Conservation (phyloP, 2,797 vertebrate species). For the Centroberyx gerrardi region DNA sequence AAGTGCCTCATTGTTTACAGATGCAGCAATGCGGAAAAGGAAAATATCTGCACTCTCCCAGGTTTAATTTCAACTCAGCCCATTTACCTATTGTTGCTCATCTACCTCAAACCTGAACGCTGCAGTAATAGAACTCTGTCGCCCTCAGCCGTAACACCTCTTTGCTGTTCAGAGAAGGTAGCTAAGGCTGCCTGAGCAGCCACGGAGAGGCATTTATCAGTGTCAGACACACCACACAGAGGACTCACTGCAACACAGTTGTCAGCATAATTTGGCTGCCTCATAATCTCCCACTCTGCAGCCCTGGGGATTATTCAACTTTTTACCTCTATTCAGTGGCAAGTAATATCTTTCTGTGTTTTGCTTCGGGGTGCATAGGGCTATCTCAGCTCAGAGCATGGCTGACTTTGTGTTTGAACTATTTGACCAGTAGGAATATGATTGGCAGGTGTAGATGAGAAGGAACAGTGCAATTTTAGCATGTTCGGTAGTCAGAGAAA, state of each 20-base stretch:
- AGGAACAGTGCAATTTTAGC: conserved; percentile 23
- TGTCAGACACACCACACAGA: conserved; percentile 69
- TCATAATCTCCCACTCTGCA: conserved; percentile 77
- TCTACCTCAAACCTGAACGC: conserved; percentile 55
- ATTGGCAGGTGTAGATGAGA: conserved; percentile 50
- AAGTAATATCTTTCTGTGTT: conserved; percentile 71
- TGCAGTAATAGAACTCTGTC: conserved; percentile 58
- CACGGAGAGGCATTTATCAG: conserved; percentile 77
- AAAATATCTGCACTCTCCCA: conserved; percentile 61
- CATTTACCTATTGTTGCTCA: conserved; percentile 69
- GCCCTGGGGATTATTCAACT: conserved; percentile 76
- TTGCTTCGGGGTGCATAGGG: conserved; percentile 56
- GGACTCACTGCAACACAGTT: conserved; percentile 73
- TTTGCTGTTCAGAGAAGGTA: conserved; percentile 54
- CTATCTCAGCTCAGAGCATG: conserved; percentile 46
- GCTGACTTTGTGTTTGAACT: conserved; percentile 57
- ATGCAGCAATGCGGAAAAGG: conserved; percentile 71
- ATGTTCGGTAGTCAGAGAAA: conserved; percentile 28
- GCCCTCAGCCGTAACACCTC: conserved; percentile 63
- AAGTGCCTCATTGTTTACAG: conserved; percentile 68
- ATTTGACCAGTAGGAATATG: conserved; percentile 53
- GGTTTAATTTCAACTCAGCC: conserved; percentile 68
- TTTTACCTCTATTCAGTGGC: conserved; percentile 71
- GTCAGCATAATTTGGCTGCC: conserved; percentile 80
- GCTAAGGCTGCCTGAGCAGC: conserved; percentile 63